Base-by-base conservation (phyloP, 2,113 vertebrate genomes). In the Podarcis raffonei region DNA sequence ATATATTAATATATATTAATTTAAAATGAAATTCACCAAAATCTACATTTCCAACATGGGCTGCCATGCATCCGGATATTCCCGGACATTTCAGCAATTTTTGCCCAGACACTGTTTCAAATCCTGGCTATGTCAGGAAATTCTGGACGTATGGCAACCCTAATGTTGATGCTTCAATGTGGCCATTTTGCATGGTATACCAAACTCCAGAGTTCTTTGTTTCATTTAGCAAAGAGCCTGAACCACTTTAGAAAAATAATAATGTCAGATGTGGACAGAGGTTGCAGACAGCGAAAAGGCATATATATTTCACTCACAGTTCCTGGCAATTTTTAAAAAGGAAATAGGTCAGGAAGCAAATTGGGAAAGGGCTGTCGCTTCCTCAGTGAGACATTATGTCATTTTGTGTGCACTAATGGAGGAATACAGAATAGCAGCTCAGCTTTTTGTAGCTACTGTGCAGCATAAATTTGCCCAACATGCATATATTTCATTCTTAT, bases 401-500 rank as follows among this genome's bases (percentile, higher is more conserved):
- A 84, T 25, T 89, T 75, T 71, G 86, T 0, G 66, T 62, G 79
- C 68, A 69, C 42, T 0, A 42, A 0, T 48, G 0, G 9, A 37
- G 83, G 83, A 84, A 2, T 76, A 69, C 71, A 39, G 71, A 88
- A 85, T 32, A 59, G 85, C 37, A 18, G n/a, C 11, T 35, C n/a
- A 18, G 1, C 0, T 57, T 57, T 2, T 0, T 78, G 86, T 65
- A 53, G 37, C 69, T 57, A 12, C 5, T 68, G 22, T 30, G 65
- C 16, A 37, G 16, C 0, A 37, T 0, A 15, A 0, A 0, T 39
- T 65, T 32, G 35, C 4, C 32, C 20, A 37, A 30, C 15, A 22
- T 16, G 11, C 16, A 62, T 5, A 59, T 32, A 22, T 3, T 23
- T 35, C 22, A 22, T 9, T 35, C 22, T 20, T 9, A 35, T 37